Evolutionary conservation across 2,797 vertebrate genomes (phyloP).

Genomic region (Prunella strophiata): DNA sequence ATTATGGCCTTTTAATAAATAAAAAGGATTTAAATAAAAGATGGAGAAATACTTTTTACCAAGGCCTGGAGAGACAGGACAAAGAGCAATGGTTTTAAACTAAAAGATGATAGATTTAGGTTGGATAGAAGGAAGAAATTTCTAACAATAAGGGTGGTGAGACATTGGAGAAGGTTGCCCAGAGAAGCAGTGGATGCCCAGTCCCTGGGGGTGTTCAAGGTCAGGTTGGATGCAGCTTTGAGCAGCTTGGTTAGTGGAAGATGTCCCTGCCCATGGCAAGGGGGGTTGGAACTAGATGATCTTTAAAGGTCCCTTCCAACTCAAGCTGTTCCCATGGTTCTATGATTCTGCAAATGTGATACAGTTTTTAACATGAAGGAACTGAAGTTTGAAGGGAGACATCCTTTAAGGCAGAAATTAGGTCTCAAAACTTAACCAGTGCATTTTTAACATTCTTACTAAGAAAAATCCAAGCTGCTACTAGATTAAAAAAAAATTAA

Average conservation of each 20-base stretch:
- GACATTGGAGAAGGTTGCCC: neutral
- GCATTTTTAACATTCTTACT: slow-evolving; percentile 36
- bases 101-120: neutral
- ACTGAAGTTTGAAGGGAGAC: neutral
- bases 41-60: neutral
- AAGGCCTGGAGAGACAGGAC: neutral
- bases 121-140: neutral
- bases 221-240: neutral
- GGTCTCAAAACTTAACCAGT: slow-evolving; percentile 41
- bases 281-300: fast-evolving
- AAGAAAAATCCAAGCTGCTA: slow-evolving; percentile 38
- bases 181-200: neutral
- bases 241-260: neutral
- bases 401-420: slow-evolving; percentile 49
- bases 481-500: neutral
- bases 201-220: neutral
- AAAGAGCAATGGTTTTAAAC: neutral
- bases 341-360: neutral
- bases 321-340: neutral
- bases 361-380: neutral
- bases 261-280: neutral
- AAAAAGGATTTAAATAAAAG: neutral
- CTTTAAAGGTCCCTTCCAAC: neutral
- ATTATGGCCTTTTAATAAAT: neutral
- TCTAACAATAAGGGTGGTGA: neutral